Evolutionary conservation across 2,797 vertebrate genomes (phyloP), one percentile per base, ranked within the genome.

Genomic region (Macropus fuliginosus): DNA sequence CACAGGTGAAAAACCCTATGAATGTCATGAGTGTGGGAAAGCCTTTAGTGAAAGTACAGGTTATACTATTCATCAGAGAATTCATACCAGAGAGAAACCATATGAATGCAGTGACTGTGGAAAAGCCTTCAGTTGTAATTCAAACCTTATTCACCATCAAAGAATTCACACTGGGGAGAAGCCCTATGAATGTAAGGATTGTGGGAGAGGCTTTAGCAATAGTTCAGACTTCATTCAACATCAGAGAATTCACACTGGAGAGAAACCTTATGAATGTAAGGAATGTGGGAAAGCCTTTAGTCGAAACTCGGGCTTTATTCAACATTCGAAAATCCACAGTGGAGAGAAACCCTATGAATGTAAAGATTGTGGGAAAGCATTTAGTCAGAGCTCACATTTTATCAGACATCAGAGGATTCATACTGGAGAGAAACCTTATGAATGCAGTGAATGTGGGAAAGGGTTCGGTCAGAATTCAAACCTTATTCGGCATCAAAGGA

Each of bases 71-170:
- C 99, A 99, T 98, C 98, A 98, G 90, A 99, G 98, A 94, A 98
- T 98, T 93, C 99, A 99, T 98, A 97, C 95, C 0, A 98, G 99
- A 0, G 97, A 99, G 94, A 98, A 99, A 50, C 99, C 99, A 0
- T 99, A 98, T 81, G 93, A 94, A 31, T 99, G 99, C 97, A 94
- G 98, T 0, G 97, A 99, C 55, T 99, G 99, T 97, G 96, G 98
- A 96, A 99, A 99, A 98, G 97, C 98, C 90, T 99, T 99, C 97
- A 99, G 99, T 8, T 98, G 98, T 96, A 99, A 98, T 74, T 99
- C 99, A 94, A 99, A 99, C 96, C 97, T 99, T 94, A 93, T 98
- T 0, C 98, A 98, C 92, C 99, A 99, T 28, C 97, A 99, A 97
- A 98, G 99, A 91, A 98, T 99, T 54, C 99, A 99, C 98, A 99